Base-by-base conservation (phyloP, 2,113 vertebrate species). In the Hippocampus barbouri region DNA sequence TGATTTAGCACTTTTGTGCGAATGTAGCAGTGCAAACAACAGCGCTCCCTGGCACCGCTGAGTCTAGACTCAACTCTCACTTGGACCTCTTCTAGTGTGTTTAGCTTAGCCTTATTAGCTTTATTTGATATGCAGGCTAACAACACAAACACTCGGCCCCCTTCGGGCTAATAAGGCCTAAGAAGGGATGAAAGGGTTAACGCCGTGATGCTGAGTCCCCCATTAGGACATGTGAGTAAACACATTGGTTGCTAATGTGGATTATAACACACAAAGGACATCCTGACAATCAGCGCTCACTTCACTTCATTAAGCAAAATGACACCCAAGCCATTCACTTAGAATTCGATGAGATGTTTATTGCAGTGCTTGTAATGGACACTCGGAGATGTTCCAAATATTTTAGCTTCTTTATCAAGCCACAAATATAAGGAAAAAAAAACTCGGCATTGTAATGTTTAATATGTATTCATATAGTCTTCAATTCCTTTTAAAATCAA, bases 11-110 rank as follows among this genome's bases (percentile, higher is more conserved):
- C 51, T 34, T 75, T 73, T 76, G 68, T 85, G 86, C 77, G 74
- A 89, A 89, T 82, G 83, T 59, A 73, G 23, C 73, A 74, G 56
- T 53, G 81, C 83, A 84, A 90, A 88, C 84, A 88, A 47, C 43
- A 73, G 38, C 66, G n/a, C 62, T 71, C 78, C 66, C 60, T 87
- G 82, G 85, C 90, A 82, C 90, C 90, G 53, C 78, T 64, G 45
- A 84, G 90, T 92, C 92, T 93, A 90, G 91, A 90, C 88, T 74
- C 81, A 41, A 66, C 54, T 71, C 71, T 73, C 87, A 91, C 88
- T 70, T 83, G 84, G 74, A 54, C 67, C 69, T 71, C 73, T 82
- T 8, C 10, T 12, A 45, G 8, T 4, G 53, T 56, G 21, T 61
- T 61, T 61, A 34, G 15, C 59, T 61, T 34, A 61, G 59, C 59